phyloP scores from a whole-genome alignment of 2,797 vertebrate genomes.

The Echeneis naucrates region DNA sequence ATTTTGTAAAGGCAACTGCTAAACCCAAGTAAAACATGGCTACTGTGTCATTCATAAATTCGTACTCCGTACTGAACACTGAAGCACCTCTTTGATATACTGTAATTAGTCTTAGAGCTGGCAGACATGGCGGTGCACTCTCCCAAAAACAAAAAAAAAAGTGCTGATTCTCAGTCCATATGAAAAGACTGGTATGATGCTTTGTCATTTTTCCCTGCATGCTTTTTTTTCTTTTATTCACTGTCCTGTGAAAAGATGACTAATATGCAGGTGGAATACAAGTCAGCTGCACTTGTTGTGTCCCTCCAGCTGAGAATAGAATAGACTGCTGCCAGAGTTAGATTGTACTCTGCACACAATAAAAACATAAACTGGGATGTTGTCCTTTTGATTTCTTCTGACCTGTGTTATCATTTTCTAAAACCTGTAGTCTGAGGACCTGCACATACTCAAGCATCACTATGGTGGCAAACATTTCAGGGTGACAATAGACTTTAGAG shows the following conservation, averaged over 20 bases:
- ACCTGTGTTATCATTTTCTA: constrained; percentile 39
- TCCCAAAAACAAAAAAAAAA: constrained; percentile 49
- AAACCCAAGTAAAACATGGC: background rate
- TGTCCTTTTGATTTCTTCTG: constrained; percentile 24
- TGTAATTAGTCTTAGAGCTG: constrained; percentile 45
- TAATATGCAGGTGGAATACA: constrained; percentile 20
- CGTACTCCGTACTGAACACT: constrained; percentile 11
- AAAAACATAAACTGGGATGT: constrained; percentile 38
- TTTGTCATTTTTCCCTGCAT: constrained; percentile 19
- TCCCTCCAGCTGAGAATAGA: constrained; percentile 1
- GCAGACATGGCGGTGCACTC: constrained; percentile 20
- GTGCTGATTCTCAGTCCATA: constrained; percentile 36
- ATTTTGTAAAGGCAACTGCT: background rate
- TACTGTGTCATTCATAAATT: background rate
- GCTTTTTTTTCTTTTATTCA: constrained; percentile 30
- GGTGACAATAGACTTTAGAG: constrained; percentile 38
- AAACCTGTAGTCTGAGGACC: constrained; percentile 5
- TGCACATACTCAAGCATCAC: constrained; percentile 6
- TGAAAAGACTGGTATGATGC: constrained; percentile 38
- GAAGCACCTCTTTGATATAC: constrained; percentile 14
- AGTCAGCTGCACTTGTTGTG: constrained; percentile 8
- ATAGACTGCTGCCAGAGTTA: constrained; percentile 10
- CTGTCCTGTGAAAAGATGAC: constrained; percentile 30
- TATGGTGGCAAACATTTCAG: background rate
- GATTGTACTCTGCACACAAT: constrained; percentile 29